Evolutionary conservation across 1,140 invertebrate genomes (phyloP).

Genomic region (Ceratina calcarata): DNA sequence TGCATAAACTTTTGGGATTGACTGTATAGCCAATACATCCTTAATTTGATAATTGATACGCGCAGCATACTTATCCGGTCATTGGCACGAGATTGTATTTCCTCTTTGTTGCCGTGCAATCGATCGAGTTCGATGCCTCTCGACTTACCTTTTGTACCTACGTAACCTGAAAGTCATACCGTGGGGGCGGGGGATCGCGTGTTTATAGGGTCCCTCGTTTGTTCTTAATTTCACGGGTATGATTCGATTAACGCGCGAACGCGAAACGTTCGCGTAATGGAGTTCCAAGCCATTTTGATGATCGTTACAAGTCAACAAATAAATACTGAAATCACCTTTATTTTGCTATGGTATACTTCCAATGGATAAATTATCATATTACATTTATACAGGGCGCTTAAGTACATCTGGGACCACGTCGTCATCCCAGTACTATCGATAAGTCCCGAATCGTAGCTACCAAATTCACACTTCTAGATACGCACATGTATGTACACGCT

Average conservation of each 20-base stretch:
- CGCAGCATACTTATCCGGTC: neutral
- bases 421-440: conserved; percentile 22
- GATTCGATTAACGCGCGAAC: neutral
- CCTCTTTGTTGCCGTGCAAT: neutral
- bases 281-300: neutral
- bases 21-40: too few species aligned
- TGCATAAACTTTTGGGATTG: too few species aligned
- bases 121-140: conserved; percentile 13
- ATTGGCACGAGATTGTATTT: conserved; percentile 1
- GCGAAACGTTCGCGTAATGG: neutral
- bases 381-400: conserved; percentile 79
- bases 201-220: neutral
- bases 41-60: neutral
- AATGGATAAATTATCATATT: conserved; percentile 80
- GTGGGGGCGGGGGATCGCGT: neutral
- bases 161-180: neutral
- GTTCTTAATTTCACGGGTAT: neutral
- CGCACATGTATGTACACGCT: conserved; percentile 15
- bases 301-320: conserved; percentile 14
- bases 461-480: conserved; percentile 68
- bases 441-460: conserved; percentile 38
- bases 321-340: conserved; percentile 80
- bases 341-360: conserved; percentile 77
- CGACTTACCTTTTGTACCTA: conserved; percentile 27
- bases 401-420: conserved; percentile 68